Conservation (phyloP, 2,113 vertebrate species). For the Rostratula benghalensis region DNA sequence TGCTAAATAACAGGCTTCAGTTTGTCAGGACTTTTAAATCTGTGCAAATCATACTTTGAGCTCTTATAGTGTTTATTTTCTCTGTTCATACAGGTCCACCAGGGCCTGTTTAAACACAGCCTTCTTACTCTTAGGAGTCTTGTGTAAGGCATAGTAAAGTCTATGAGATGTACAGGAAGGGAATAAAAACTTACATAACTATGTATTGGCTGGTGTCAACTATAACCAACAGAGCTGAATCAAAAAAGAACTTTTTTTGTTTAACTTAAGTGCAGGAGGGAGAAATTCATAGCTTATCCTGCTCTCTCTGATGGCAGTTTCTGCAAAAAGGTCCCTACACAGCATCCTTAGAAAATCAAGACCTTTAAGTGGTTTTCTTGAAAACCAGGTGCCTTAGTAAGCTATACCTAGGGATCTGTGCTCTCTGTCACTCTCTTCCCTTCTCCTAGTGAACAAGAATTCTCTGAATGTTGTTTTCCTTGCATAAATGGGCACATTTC, state of each 20-base stretch:
- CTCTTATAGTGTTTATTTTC: not conserved
- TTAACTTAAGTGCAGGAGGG: not conserved
- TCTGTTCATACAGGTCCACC: not conserved
- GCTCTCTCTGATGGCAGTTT: not conserved
- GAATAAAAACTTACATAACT: not conserved
- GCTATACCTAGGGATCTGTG: not conserved
- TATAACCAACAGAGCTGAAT: not conserved
- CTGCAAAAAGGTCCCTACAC: not conserved
- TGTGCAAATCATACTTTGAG: not conserved
- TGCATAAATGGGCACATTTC: not conserved
- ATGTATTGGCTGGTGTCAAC: not conserved
- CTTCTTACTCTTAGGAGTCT: not conserved
- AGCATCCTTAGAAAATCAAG: not conserved
- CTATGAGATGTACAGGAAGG: not conserved
- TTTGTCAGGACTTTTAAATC: not conserved
- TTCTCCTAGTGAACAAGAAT: not conserved
- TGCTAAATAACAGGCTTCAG: not conserved
- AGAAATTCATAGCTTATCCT: not conserved
- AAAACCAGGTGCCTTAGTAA: not conserved
- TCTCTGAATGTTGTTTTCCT: not conserved
- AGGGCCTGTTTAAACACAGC: not conserved
- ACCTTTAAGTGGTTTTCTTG: not conserved
- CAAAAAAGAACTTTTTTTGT: not conserved
- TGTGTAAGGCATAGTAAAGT: not conserved
- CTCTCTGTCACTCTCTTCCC: not conserved